Evolutionary conservation across 2,113 vertebrate species (phyloP).

Genomic region (Meriones unguiculatus): DNA sequence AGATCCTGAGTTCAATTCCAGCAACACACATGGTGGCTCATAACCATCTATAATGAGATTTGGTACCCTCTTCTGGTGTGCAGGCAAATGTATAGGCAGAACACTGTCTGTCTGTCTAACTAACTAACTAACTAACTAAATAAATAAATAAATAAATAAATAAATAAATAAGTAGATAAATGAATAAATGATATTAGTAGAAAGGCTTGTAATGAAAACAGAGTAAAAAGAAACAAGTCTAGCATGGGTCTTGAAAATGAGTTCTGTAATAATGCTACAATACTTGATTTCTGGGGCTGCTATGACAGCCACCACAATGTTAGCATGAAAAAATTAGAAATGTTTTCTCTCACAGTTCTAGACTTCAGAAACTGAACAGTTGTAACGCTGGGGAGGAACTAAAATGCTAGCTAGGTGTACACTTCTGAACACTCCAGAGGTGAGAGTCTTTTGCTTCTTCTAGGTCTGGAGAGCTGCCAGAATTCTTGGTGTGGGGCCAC

Average conservation of each 20-base stretch:
- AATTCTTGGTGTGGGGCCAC: not conserved
- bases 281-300: not conserved
- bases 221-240: not conserved
- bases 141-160: no score
- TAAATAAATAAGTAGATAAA: no score
- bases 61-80: no score
- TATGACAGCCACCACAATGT: not conserved
- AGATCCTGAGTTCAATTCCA: no score
- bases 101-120: no score
- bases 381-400: not conserved
- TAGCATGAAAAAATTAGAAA: no score
- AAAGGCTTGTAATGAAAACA: not conserved
- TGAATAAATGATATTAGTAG: no score
- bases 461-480: not conserved
- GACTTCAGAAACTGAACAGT: not conserved
- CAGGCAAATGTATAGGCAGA: no score
- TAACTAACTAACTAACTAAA: no score
- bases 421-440: not conserved
- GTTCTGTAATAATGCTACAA: not conserved
- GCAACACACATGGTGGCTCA: no score
- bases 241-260: not conserved
- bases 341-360: not conserved
- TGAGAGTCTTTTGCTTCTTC: not conserved
- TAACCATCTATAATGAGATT: no score
- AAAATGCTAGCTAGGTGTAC: not conserved